Evolutionary conservation across 1,140 invertebrate species (phyloP), one percentile per base, ranked within the genome.

Genomic region (Trinorchestia longiramus): DNA sequence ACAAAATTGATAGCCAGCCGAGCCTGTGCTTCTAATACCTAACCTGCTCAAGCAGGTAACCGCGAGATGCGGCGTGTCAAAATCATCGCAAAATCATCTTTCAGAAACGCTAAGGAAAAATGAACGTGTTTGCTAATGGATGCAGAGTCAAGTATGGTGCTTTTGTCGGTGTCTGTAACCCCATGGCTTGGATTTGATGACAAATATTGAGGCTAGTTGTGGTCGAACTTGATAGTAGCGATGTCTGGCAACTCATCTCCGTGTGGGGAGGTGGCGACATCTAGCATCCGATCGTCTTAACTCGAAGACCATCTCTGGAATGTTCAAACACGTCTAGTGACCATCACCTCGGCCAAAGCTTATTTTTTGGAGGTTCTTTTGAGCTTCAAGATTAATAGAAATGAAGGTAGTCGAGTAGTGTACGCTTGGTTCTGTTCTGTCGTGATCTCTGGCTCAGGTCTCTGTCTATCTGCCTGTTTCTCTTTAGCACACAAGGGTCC

Each of bases 321-420:
- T 94, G 92, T 94, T 94, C 92, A 94, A 94, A 94, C 92, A 94
- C 92, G 92, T 94, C 92, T 44, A 94, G 43, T 43, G 92, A 43
- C 92, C 92, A 47, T 94, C 92, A 94, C 92, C 44, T 45, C 43
- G 92, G 44, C 92, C 92, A 45, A 43, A 43, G 92, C 92, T 94
- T 94, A 94, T 94, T 94, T 94, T 94, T 94, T 43, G 88, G 88
- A 43, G 92, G 92, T 43, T 94, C 44, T 45, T 94, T 94, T 94
- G 92, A 94, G 92, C 43, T 11, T 17, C 43, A 94, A 45, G 44
- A 94, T 94, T 94, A 94, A 94, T 94, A 94, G 92, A 45, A 94
- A 94, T 47, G 92, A 94, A 94, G 92, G 92, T 94, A 94, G 44
- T 91, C 88, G 88, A 91, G 88, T 91, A 91, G 43, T 91, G 88